Percentiles rank a stretch among this genome's conserved stretches.
phyloP scores from a whole-genome alignment of 2,113 vertebrate species.

The Haemorhous mexicanus region DNA sequence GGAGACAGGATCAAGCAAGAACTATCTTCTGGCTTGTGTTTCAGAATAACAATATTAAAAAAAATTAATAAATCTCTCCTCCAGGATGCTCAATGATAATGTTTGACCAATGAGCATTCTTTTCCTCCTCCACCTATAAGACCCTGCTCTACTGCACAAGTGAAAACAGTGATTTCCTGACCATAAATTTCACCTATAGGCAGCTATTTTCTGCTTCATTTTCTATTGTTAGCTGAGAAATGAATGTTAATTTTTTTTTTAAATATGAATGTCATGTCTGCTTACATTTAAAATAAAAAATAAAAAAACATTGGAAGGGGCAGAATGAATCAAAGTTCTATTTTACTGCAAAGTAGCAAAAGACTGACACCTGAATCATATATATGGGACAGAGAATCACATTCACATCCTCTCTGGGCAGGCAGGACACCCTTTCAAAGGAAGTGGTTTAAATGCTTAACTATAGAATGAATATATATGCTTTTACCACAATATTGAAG shows the following conservation, averaged over 20 bases:
- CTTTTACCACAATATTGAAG: not conserved
- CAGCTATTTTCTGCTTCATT: not conserved
- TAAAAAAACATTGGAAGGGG: rapidly evolving
- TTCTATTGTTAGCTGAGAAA: not conserved
- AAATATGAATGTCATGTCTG: not conserved
- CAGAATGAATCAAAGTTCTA: not conserved
- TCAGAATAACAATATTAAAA: not conserved
- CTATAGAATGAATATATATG: not conserved
- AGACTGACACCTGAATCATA: rapidly evolving
- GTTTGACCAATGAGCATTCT: not conserved
- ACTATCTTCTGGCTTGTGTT: not conserved
- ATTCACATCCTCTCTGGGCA: not conserved
- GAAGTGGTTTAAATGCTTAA: not conserved
- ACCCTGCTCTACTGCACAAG: not conserved
- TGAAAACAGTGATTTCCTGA: not conserved
- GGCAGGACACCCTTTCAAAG: not conserved
- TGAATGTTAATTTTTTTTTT: not conserved
- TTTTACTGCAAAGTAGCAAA: not conserved
- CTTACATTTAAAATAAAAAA: not conserved
- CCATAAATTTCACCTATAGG: not conserved
- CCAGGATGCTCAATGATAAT: not conserved
- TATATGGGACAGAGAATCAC: not conserved
- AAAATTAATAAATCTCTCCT: not conserved
- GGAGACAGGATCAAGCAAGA: not conserved
- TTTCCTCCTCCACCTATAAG: not conserved